phyloP scores from a whole-genome alignment of 2,797 vertebrate species.

The Podarcis siculus region DNA sequence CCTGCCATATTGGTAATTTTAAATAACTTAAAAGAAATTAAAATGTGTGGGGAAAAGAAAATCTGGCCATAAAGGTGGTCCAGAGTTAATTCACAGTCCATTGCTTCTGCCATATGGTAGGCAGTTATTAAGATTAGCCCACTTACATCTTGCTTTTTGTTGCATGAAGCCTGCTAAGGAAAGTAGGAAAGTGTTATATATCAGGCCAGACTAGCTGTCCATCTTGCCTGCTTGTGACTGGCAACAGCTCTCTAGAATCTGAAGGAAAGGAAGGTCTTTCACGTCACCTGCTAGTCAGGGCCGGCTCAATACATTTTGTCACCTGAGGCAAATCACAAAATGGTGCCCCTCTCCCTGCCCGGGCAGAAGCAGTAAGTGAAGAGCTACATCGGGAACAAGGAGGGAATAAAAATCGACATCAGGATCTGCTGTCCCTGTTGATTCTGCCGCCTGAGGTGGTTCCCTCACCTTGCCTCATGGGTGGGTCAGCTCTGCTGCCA shows the following conservation, averaged over 20 bases:
- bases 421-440: no score
- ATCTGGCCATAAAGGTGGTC: not conserved
- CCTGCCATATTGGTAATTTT: not conserved
- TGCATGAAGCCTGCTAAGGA: not conserved
- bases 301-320: no score
- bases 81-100: not conserved
- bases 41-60: not conserved
- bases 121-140: not conserved
- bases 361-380: no score
- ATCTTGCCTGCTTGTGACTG: not conserved
- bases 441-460: no score
- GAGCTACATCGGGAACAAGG: no score
- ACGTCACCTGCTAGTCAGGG: not conserved
- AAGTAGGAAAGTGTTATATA: not conserved
- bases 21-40: conserved; percentile 41
- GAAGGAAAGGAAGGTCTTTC: not conserved
- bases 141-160: not conserved
- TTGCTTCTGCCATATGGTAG: not conserved
- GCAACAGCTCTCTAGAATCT: not conserved
- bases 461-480: no score
- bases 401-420: no score
- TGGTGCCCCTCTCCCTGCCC: no score
- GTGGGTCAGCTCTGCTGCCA: no score
- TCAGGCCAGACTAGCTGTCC: not conserved
- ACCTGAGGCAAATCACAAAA: no score